Evolutionary conservation across 2,113 vertebrate genomes (phyloP).

Genomic region (Tichodroma muraria): DNA sequence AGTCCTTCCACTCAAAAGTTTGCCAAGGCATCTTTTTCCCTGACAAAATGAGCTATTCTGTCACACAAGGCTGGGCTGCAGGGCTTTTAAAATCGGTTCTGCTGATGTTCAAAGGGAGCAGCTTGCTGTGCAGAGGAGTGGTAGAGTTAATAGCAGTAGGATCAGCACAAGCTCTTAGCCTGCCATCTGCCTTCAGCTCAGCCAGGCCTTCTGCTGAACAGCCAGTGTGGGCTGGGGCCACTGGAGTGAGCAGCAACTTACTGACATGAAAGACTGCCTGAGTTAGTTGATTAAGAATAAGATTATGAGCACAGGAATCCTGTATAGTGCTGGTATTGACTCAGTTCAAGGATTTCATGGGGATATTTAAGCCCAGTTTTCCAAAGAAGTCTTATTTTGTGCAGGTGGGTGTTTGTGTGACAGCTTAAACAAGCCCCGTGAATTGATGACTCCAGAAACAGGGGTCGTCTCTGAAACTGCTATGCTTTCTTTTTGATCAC

Average conservation of each 20-base stretch:
- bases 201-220: conserved; percentile 42
- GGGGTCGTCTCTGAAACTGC: background rate
- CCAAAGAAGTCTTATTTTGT: background rate
- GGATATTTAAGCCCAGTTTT: background rate
- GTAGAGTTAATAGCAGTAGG: conserved; percentile 27
- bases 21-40: background rate
- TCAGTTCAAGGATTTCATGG: background rate
- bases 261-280: conserved; percentile 17
- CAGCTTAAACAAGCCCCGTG: background rate
- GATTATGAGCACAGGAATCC: background rate
- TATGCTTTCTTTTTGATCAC: background rate
- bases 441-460: background rate
- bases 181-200: conserved; percentile 52
- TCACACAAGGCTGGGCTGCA: background rate
- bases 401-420: background rate
- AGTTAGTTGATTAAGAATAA: conserved; percentile 28
- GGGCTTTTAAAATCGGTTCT: background rate
- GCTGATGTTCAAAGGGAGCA: conserved; percentile 51
- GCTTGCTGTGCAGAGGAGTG: conserved; percentile 39
- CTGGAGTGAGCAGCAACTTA: conserved; percentile 24
- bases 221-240: background rate
- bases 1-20: conserved; percentile 5
- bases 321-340: background rate
- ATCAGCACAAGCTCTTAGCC: conserved; percentile 41
- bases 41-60: background rate